Evolutionary conservation across 2,113 vertebrate species (phyloP), one percentile per base, ranked within the genome.

Genomic region (Mus pahari): DNA sequence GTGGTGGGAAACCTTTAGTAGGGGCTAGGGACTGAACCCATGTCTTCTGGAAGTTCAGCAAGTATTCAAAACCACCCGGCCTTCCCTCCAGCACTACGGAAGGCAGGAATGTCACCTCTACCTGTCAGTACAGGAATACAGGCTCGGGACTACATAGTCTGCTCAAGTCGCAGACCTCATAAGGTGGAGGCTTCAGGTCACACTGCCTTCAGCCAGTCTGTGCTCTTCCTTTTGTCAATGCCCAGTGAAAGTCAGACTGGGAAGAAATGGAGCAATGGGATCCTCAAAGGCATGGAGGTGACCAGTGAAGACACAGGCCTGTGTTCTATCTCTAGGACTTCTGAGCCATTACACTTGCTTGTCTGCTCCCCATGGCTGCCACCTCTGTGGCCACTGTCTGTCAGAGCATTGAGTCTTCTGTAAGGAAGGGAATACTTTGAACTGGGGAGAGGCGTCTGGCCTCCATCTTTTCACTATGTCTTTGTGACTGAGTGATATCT

Each of bases 291-390:
- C 39, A 75, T 24, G 5, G 0, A 0, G 12, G 17, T 1, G 2
- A 3, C 55, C 5, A 16, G 0, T 36, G 68, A 31, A 33, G 48
- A n/a, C 20, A 20, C 0, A 33, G 13, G 12, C 50, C 5, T 0
- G 17, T 24, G 1, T 4, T 9, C 5, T 1, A 0, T 10, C 11
- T n/a, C 24, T 1, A 7, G 3, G 3, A 7, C 8, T 26, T 42
- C 22, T 11, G 9, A 7, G 2, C 14, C n/a, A 1, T n/a, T 48
- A 58, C 1, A 19, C 36, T 14, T 48, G 50, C 19, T 12, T 70
- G 11, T 11, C 68, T 4, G 0, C 0, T n/a, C 60, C 28, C 3
- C 77, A 14, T 0, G 0, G 45, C 22, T 3, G 12, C 13, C 0
- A 12, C 62, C 39, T 5, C 4, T 17, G 14, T 24, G 6, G 68